These are phyloP conservation scores for Drosophila kepulauana DNA, from an alignment of 1,140 invertebrate genomes.

Conservation along the genomic window DNA sequence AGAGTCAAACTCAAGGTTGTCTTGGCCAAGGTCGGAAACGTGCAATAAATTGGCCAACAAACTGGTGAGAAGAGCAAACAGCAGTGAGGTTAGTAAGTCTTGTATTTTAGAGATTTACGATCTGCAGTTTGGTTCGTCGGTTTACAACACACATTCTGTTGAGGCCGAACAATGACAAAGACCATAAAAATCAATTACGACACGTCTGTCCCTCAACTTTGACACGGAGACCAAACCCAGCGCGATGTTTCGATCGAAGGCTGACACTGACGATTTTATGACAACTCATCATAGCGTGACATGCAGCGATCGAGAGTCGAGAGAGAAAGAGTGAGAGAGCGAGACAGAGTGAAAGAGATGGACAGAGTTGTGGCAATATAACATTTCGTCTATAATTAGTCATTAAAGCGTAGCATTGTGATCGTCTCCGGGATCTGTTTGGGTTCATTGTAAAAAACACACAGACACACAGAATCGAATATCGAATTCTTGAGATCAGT, in stretches of 20 bases:
- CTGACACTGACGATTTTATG: constrained; percentile 78
- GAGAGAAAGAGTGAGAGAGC: background rate
- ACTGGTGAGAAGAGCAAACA: constrained; percentile 4
- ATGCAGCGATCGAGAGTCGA: constrained; percentile 29
- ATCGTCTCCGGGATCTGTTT: constrained; percentile 39
- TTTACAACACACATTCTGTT: constrained; percentile 19
- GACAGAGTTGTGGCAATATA: background rate
- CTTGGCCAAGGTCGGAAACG: constrained; percentile 65
- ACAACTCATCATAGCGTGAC: constrained; percentile 83
- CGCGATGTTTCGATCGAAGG: constrained; percentile 35
- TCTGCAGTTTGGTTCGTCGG: constrained; percentile 51
- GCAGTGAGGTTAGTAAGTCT: constrained; percentile 16
- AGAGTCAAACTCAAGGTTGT: constrained; percentile 62
- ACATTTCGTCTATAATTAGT: constrained; percentile 72
- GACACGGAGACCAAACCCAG: constrained; percentile 50
- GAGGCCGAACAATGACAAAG: constrained; percentile 72
- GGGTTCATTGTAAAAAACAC: constrained; percentile 35
- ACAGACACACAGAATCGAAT: constrained; percentile 22
- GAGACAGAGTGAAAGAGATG: background rate
- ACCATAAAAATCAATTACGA: constrained; percentile 83
- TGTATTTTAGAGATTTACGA: constrained; percentile 63
- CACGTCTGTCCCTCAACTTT: constrained; percentile 76
- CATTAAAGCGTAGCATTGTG: constrained; percentile 81
- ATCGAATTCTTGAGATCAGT: constrained; percentile 29
- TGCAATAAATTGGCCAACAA: constrained; percentile 68